A percentile compares a stretch with the other conserved stretches of the same genome.
Evolutionary conservation across 2,113 vertebrate genomes (phyloP).

Genomic region (Atractosteus spatula): DNA sequence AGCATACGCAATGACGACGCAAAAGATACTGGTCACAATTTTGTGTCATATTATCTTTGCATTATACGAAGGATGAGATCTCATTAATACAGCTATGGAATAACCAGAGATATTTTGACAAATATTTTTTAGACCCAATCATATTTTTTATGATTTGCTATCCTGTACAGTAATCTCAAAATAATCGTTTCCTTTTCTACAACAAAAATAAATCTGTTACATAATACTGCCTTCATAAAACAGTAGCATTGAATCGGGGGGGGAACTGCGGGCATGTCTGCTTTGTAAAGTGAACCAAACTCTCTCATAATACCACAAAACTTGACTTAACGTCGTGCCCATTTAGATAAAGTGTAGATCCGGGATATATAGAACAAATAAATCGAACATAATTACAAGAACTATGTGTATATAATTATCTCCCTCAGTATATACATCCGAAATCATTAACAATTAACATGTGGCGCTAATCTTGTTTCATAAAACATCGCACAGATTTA

Average conservation of each 20-base stretch:
- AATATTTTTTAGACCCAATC: neutral
- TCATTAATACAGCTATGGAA: too few species aligned
- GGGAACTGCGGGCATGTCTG: slow-evolving; percentile 29
- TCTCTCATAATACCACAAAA: slow-evolving; percentile 39
- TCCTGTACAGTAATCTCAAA: neutral
- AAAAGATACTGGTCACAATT: too few species aligned
- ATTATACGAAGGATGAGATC: too few species aligned
- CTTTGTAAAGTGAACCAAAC: slow-evolving; percentile 26
- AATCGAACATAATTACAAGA: slow-evolving; percentile 58
- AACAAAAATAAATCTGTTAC: neutral
- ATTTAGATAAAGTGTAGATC: slow-evolving; percentile 38
- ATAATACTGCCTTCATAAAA: neutral
- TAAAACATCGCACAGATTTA: slow-evolving; percentile 2
- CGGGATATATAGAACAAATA: slow-evolving; percentile 62
- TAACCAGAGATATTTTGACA: too few species aligned
- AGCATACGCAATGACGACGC: too few species aligned
- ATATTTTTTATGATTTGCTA: too few species aligned
- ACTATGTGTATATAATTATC: slow-evolving; percentile 66
- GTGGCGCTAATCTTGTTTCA: slow-evolving; percentile 51
- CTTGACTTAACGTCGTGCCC: slow-evolving; percentile 31
- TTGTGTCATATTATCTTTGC: too few species aligned
- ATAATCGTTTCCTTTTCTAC: neutral
- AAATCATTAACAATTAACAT: slow-evolving; percentile 59
- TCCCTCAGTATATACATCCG: slow-evolving; percentile 54
- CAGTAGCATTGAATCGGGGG: slow-evolving; percentile 21